phyloP scores from a whole-genome alignment of 2,888 invertebrate genomes.

The Byasa hedistus region DNA sequence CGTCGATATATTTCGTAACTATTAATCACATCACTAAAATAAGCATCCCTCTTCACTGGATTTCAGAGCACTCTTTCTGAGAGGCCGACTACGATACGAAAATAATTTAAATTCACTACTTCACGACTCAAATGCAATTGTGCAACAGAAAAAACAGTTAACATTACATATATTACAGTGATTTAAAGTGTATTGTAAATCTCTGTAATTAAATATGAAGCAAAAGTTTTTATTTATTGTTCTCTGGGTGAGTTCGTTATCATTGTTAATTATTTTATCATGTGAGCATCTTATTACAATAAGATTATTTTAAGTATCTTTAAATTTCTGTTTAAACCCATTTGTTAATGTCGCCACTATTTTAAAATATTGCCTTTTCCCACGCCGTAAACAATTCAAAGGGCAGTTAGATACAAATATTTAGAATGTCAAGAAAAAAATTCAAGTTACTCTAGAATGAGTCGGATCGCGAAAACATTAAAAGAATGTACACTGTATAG shows the following conservation, averaged over 20 bases:
- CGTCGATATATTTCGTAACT: slow-evolving; percentile 13
- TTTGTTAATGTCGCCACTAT: not conserved
- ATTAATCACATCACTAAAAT: slow-evolving; percentile 15
- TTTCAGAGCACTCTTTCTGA: slow-evolving; percentile 9
- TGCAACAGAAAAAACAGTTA: not conserved
- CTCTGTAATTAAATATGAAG: slow-evolving; percentile 30
- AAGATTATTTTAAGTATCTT: no score
- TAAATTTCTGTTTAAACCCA: not conserved
- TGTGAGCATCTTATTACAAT: no score
- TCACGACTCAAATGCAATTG: not conserved
- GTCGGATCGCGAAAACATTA: no score
- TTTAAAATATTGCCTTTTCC: no score
- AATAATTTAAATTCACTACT: slow-evolving; percentile 1
- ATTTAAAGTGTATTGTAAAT: no score
- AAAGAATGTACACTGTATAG: no score
- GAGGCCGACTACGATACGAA: slow-evolving; percentile 5
- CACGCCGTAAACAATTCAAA: no score
- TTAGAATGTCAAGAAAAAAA: no score
- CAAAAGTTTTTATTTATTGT: slow-evolving; percentile 38
- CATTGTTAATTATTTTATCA: not conserved
- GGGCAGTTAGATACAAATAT: no score
- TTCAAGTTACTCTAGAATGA: no score
- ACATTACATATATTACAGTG: no score
- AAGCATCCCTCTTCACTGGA: slow-evolving; percentile 8
- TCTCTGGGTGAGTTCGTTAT: slow-evolving; percentile 40